Evolutionary conservation across 2,797 vertebrate genomes (phyloP), one percentile per base, ranked within the genome.

Genomic region (Coregonus sp.): DNA sequence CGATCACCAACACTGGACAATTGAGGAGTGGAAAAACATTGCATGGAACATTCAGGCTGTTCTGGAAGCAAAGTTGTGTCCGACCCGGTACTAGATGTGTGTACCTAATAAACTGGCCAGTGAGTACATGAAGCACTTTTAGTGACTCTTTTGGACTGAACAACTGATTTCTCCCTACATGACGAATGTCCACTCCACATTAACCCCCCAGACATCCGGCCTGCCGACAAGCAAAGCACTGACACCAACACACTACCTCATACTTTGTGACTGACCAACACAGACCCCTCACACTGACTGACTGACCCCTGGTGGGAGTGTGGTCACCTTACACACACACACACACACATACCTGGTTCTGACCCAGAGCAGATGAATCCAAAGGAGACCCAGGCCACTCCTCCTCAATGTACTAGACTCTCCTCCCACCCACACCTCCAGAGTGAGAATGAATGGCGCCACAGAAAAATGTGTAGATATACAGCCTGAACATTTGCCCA

Each of bases 171-270:
- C 79, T 7, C 54, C 70, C 33, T 76, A 81, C 47, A 18, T 82
- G 74, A 90, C 90, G 90, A 93, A 92, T 92, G 91, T 91, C 88
- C 82, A 84, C 78, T 80, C 85, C 80, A 87, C 20, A 63, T 63
- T 63, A 2, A 79, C 90, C 81, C 82, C 84, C 85, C 85, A 84
- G 80, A 89, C 85, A 88, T 88, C 85, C 76, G 82, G 82, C 84
- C 90, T 89, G 87, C 92, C 86, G 89, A 93, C 92, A 92, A 92
- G 89, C 90, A 89, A 92, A 93, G 93, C 93, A 95, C 95, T 95
- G 94, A 95, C 88, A 90, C 91, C 92, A 93, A 94, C 93, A 92
- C 92, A 90, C 95, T 95, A 95, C 95, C 95, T 95, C 94, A 93
- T 91, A 86, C 82, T 88, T 84, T 89, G 88, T 82, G 86, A 90